Base-by-base conservation (phyloP, 2,797 vertebrate genomes). In the Hephaestus fuliginosus region DNA sequence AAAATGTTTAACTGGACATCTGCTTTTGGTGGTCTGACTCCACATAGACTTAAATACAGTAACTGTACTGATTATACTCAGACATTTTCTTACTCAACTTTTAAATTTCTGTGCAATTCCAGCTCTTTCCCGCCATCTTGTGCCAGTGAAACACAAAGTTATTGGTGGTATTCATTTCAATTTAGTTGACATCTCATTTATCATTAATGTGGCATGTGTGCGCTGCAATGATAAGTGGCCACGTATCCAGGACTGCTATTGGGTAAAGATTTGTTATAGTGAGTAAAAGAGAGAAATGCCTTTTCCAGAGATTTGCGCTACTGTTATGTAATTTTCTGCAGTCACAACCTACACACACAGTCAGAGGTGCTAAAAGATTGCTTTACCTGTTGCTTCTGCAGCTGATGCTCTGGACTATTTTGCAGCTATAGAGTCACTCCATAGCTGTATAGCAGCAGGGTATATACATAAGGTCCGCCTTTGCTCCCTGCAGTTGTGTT, bases 321-420 rank as follows among this genome's bases (percentile, higher is more conserved):
- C 51, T 64, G 78, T 91, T 90, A 88, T 83, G 76, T 89, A 86
- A 92, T 76, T 52, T 81, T 86, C 79, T 90, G 82, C 84, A 89
- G 77, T 86, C 77, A 46, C 86, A 90, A 81, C 86, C 90, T 88
- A 89, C 86, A 86, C 81, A 76, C 70, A 73, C 0, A 66, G 74
- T 84, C 67, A 62, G 76, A 74, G 65, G 43, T 87, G 79, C 55
- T 77, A 61, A 83, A 76, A 51, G 25, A 85, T 65, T 60, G 58
- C 77, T 84, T 71, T 76, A 87, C 80, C 85, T 91, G 76, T 74
- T 87, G 74, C 77, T 55, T 30, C 44, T 87, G 72, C 65, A 58
- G 80, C 70, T 70, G 33, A 75, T 76, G 53, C 48, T 52, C 7
- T 20, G 22, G 14, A 67, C 39, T 17, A 17, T 52, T 65, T 74